Evolutionary conservation across 2,797 vertebrate genomes (phyloP), one percentile per base, ranked within the genome.

Genomic region (Sparidentex hasta): DNA sequence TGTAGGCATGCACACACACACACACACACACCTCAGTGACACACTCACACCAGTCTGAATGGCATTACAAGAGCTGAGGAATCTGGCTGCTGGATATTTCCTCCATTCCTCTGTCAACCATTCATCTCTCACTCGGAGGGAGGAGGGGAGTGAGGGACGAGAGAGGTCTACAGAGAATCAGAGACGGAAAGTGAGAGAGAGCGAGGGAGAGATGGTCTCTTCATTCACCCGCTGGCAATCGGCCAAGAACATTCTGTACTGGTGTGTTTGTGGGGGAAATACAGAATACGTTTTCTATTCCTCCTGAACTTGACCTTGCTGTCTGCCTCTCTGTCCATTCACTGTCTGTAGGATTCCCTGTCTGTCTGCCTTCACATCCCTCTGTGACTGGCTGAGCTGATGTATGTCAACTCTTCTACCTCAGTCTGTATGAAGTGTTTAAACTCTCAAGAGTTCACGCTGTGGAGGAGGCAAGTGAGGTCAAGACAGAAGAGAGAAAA

Each of bases 191-290:
- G 57, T 73, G 44, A 83, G 65, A 65, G 61, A 75, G 66, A 68
- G 27, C 76, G 75, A n/a, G 83, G 70, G 72, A 81, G 82, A 72
- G 51, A 74, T 23, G 9, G 78, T 87, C 57, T 88, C 87, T 87
- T 92, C 88, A 87, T 89, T 89, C 84, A 81, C 43, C 58, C 46
- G 4, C 82, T 94, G 94, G 92, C 77, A 1, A 38, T 3, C 21
- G 3, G 75, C 96, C 96, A 97, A 95, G 95, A 95, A 97, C 95
- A 96, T 95, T 95, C 94, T 96, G 96, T 97, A 94, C 96, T 93
- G 78, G 71, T 90, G 76, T 83, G 84, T 85, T 84, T 90, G 85
- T 85, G 89, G 92, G 88, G 91, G 93, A 94, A 87, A 95, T 86
- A 92, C 70, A 85, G 75, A 94, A 90, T 90, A 90, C 14, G 66